These are phyloP conservation scores for Crocuta crocuta DNA, from an alignment of 2,113 vertebrate species.

Conservation along the genomic window DNA sequence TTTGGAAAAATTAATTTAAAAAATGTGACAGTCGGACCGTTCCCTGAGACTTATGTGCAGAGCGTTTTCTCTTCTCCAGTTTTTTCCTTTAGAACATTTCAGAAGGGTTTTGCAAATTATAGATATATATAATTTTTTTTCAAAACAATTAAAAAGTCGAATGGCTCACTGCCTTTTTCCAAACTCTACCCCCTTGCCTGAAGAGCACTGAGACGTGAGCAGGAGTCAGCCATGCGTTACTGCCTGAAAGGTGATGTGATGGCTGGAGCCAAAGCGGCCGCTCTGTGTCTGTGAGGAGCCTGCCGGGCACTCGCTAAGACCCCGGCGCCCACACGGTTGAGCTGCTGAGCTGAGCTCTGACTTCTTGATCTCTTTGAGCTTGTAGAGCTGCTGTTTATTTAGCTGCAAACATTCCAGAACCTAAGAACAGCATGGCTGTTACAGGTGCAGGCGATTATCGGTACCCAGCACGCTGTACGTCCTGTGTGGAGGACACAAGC, in stretches of 20 bases:
- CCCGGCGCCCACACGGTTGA: not conserved
- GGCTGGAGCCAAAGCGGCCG: not conserved
- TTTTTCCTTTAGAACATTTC: not conserved
- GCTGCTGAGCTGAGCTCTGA: too few relatives aligned
- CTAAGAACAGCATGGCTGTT: not conserved
- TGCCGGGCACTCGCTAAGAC: not conserved
- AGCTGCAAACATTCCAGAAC: not conserved
- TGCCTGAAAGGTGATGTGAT: not conserved
- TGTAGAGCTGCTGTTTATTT: not conserved
- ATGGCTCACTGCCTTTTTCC: not conserved
- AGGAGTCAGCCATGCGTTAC: not conserved
- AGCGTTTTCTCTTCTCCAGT: not conserved
- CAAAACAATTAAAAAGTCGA: not conserved
- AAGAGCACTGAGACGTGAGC: not conserved
- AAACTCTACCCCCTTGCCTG: not conserved
- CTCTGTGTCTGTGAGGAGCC: not conserved
- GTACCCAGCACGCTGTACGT: not conserved
- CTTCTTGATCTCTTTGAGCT: not conserved
- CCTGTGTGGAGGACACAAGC: not conserved
- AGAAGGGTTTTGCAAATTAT: not conserved
- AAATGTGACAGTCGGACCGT: not conserved
- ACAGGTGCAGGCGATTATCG: not conserved
- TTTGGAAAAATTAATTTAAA: constrained; percentile 1
- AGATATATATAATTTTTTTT: not conserved
- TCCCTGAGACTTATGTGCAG: not conserved